Base-by-base conservation (phyloP, 2,797 vertebrate species). In the Eospalax fontanierii region DNA sequence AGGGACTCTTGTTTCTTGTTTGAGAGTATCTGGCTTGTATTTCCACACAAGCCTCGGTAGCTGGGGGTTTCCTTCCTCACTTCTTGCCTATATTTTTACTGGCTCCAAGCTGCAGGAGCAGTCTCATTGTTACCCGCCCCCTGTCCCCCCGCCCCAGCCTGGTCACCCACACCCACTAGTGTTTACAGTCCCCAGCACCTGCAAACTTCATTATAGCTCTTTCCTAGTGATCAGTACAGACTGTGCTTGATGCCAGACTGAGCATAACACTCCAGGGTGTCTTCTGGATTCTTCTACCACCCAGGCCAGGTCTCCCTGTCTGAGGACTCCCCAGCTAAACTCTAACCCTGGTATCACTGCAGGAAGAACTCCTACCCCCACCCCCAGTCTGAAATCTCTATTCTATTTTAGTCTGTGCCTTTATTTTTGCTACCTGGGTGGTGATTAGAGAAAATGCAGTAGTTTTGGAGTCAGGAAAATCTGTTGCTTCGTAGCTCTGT, bases 141-240 rank as follows among this genome's bases (percentile, higher is more conserved):
- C n/a, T n/a, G n/a, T n/a, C n/a, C n/a, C n/a, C n/a, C n/a, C n/a
- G n/a, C n/a, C n/a, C 91, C 84, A 59, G 92, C 40, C 89, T 40
- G 65, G 73, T 93, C 96, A 96, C 94, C 91, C 96, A 96, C 93
- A 93, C 95, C 96, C 93, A 90, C 76, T 92, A 87, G 93, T 96
- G 95, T 97, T 96, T 97, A 97, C 91, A 89, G 76, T 94, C 89
- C 90, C 86, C 57, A 95, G 85, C 97, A 97, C 97, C 96, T 97
- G 96, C 2, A 12, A 93, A 96, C 92, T 96, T 91, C 94, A 94
- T 97, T 76, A 96, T 21, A 66, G 30, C 50, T 94, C 50, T 91
- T 94, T 96, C 89, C 92, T 90, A 94, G 54, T 88, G 92, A 61
- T 90, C 26, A 74, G 83, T 78, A 79, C 88, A 79, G 94, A 82